These are phyloP conservation scores for Drosophila pectinifera DNA, from an alignment of 1,140 invertebrate species.

Conservation along the genomic window DNA sequence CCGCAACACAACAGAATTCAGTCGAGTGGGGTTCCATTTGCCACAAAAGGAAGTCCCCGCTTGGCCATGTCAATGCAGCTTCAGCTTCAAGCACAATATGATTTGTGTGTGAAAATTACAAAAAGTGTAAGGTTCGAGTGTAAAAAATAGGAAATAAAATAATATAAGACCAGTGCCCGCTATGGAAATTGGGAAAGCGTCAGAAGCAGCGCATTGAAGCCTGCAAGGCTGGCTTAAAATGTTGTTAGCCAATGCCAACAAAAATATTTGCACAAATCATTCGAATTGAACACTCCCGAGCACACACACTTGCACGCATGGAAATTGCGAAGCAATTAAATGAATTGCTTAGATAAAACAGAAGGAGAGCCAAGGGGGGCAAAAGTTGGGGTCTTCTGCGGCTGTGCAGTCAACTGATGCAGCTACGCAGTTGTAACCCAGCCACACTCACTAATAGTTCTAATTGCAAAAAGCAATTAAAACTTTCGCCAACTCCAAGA, in stretches of 20 bases:
- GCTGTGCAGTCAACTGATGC: slow-evolving; percentile 74
- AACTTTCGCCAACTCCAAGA: slow-evolving; percentile 79
- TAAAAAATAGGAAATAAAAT: slow-evolving; percentile 38
- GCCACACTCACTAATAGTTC: slow-evolving; percentile 80
- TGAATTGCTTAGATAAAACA: slow-evolving; percentile 74
- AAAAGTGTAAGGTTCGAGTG: slow-evolving; percentile 1
- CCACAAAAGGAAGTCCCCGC: slow-evolving; percentile 36
- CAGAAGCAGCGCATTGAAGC: slow-evolving; percentile 29
- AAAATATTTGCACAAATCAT: slow-evolving; percentile 70
- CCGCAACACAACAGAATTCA: slow-evolving; percentile 39
- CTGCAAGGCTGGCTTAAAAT: slow-evolving; percentile 24
- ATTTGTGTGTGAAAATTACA: slow-evolving; percentile 49
- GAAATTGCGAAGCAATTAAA: slow-evolving; percentile 81
- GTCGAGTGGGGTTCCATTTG: slow-evolving; percentile 40
- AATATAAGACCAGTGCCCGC: slow-evolving; percentile 1
- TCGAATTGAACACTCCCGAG: slow-evolving; percentile 37
- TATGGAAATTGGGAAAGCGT: slow-evolving; percentile 38
- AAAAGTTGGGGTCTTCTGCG: slow-evolving; percentile 48
- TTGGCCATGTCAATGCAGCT: slow-evolving; percentile 26
- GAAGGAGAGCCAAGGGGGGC: slow-evolving; percentile 4
- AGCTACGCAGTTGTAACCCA: slow-evolving; percentile 75
- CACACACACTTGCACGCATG: slow-evolving; percentile 48
- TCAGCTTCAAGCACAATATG: slow-evolving; percentile 35
- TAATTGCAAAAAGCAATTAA: slow-evolving; percentile 84
- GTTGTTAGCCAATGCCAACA: slow-evolving; percentile 26